Base-by-base conservation (phyloP, 1,140 invertebrate genomes). In the Scaptomyza montana region DNA sequence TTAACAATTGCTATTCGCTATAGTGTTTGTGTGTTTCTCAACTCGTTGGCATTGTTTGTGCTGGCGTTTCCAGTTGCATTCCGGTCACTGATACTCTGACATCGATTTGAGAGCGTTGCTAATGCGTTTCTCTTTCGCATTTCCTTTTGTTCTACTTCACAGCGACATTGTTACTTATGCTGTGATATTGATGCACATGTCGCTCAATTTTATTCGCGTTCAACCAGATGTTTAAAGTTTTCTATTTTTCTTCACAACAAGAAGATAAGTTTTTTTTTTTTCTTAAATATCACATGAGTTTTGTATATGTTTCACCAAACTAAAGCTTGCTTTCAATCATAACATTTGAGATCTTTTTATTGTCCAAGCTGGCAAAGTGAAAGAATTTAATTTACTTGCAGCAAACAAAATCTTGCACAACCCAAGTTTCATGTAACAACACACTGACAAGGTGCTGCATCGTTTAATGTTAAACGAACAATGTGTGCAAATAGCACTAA, bases 31-130 rank as follows among this genome's bases (percentile, higher is more conserved):
- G 41, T 56, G 12, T 41, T 57, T 74, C 68, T 85, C 77, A 86
- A 77, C 78, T 86, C 63, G 60, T 80, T 80, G 69, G 66, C 78
- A 86, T 86, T 73, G 78, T 70, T 39, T 80, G 50, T 57, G 55
- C 51, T 61, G 65, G 50, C 41, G 39, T 68, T 86, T 80, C 53
- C 77, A 84, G 69, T 77, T 77, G 68, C 74, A 77, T 86, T 46
- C 69, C 69, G 77, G 62, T 54, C 70, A 54, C 71, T 57, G 67
- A 67, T 53, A 49, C 53, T 55, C 67, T 71, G 62, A 41, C 57
- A 77, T 80, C 50, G 67, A 43, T 41, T 61, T 45, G 49, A 41
- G 67, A 67, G 47, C 41, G 56, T n/a, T 46, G 28, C 21, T 41
- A 21, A 67, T 13, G 10, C 64, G 46, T 45, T 45, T 64, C n/a